Conservation (phyloP, 1,140 invertebrate species). For the Caerostris darwini region DNA sequence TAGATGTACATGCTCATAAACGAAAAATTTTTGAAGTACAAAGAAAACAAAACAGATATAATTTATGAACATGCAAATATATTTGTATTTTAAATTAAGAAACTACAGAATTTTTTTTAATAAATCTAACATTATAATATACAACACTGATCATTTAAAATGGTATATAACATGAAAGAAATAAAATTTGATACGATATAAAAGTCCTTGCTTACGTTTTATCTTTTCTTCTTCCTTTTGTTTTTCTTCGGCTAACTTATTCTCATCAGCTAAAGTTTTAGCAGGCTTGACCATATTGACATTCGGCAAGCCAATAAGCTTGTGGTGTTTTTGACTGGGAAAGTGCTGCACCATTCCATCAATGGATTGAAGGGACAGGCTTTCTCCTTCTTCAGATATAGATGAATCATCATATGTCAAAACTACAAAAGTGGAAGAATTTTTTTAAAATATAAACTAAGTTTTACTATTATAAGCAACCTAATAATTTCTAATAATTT, state of each 20-base stretch:
- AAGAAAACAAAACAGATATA: too few relatives aligned
- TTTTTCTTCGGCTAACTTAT: conserved; percentile 78
- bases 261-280: conserved; percentile 84
- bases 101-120: too few relatives aligned
- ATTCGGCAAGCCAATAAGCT: conserved; percentile 89
- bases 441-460: background rate
- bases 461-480: background rate
- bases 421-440: conserved; percentile 86
- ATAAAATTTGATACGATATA: background rate
- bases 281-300: conserved; percentile 97
- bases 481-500: background rate
- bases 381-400: conserved; percentile 95
- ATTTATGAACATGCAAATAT: too few relatives aligned
- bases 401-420: conserved; percentile 97
- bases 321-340: conserved; percentile 41
- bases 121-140: too few relatives aligned
- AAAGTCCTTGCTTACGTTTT: conserved; percentile 4
- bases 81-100: too few relatives aligned
- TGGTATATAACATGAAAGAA: too few relatives aligned
- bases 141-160: too few relatives aligned
- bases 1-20: too few relatives aligned
- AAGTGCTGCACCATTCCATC: conserved; percentile 83
- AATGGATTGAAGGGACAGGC: conserved; percentile 86
- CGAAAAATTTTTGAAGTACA: too few relatives aligned
- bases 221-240: conserved; percentile 77